Conservation (phyloP, 2,888 invertebrate species). For the Diarsia brunnea region DNA sequence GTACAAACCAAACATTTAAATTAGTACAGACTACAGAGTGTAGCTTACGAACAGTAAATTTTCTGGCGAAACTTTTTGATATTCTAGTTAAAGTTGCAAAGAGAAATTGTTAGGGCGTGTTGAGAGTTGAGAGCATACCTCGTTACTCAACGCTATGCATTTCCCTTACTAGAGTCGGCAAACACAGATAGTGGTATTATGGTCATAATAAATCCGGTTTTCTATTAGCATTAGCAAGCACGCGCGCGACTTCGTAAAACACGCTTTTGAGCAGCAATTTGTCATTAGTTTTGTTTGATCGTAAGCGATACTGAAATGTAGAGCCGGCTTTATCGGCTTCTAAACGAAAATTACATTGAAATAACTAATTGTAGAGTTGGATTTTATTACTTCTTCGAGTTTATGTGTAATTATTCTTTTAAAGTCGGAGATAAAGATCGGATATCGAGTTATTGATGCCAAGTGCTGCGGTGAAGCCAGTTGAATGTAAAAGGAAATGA, state of each 20-base stretch:
- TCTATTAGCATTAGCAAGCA: slow-evolving; percentile 66
- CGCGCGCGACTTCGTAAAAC: slow-evolving; percentile 67
- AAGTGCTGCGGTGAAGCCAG: slow-evolving; percentile 46
- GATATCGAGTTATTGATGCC: slow-evolving; percentile 29
- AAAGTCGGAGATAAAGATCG: slow-evolving; percentile 1
- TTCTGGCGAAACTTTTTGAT: slow-evolving; percentile 11
- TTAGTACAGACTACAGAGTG: not conserved
- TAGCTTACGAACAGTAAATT: slow-evolving; percentile 10
- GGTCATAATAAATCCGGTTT: slow-evolving; percentile 68
- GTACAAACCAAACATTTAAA: slow-evolving; percentile 3
- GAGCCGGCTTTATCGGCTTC: slow-evolving; percentile 46
- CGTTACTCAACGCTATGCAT: slow-evolving; percentile 44
- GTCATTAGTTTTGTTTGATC: slow-evolving; percentile 69
- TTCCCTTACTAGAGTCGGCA: slow-evolving; percentile 54
- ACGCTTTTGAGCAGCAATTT: slow-evolving; percentile 69
- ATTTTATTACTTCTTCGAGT: slow-evolving; percentile 12
- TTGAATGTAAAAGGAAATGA: slow-evolving; percentile 72
- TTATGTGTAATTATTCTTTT: slow-evolving; percentile 18
- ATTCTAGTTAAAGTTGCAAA: slow-evolving; percentile 14
- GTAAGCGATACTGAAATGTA: slow-evolving; percentile 63
- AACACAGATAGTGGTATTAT: slow-evolving; percentile 59
- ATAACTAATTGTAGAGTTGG: slow-evolving; percentile 29
- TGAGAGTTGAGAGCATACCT: slow-evolving; percentile 32
- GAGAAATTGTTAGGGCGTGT: slow-evolving; percentile 44
- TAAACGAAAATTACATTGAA: slow-evolving; percentile 34